phyloP scores from a whole-genome alignment of 2,797 vertebrate genomes.

The Gadopsis marmoratus region DNA sequence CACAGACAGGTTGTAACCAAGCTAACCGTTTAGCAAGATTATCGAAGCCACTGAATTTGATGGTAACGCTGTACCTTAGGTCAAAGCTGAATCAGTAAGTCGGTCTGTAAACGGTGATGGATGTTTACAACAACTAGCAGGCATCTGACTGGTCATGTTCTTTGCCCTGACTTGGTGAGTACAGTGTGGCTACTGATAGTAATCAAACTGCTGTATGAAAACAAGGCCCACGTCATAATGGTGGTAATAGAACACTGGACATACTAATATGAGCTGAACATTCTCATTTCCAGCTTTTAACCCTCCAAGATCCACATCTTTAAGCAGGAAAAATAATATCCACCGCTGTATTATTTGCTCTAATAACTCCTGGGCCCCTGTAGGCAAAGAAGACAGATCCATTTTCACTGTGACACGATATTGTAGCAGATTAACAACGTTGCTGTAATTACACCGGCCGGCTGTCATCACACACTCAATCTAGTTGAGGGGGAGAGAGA shows the following conservation, averaged over 20 bases:
- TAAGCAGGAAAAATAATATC: slow-evolving; percentile 27
- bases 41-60: neutral
- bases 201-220: neutral
- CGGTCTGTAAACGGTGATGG: no score
- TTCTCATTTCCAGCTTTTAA: slow-evolving; percentile 28
- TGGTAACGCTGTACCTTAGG: neutral
- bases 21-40: neutral
- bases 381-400: slow-evolving; percentile 47
- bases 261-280: neutral
- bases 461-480: slow-evolving; percentile 65
- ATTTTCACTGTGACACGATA: slow-evolving; percentile 58
- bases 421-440: slow-evolving; percentile 76
- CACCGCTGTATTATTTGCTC: slow-evolving; percentile 31
- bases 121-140: no score
- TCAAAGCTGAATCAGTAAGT: neutral
- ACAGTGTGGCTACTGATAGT: neutral
- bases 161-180: neutral
- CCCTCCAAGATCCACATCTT: slow-evolving; percentile 15
- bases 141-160: neutral
- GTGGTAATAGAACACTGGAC: neutral
- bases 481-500: slow-evolving; percentile 27
- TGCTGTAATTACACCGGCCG: slow-evolving; percentile 74
- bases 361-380: slow-evolving; percentile 29
- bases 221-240: neutral
- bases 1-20: no score